Evolutionary conservation across 2,888 invertebrate species (phyloP), one percentile per base, ranked within the genome.

Genomic region (Epirrhoe alternata): DNA sequence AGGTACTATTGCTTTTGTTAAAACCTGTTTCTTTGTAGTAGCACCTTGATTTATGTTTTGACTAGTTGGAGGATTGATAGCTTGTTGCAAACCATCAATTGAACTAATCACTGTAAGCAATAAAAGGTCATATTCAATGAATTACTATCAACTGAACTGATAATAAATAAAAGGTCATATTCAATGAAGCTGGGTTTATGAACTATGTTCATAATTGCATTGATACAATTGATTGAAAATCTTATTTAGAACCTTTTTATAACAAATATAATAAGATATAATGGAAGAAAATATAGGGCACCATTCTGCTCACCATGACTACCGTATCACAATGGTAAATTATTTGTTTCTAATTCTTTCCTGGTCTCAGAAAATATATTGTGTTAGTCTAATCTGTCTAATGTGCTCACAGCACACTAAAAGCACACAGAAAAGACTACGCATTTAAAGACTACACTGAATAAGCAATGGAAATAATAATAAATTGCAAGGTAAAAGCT

Each of bases 51-150:
- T 70, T 82, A 77, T 85, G 75, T 70, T 85, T 83, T 89, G 91
- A 89, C 88, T 92, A 90, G 90, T 90, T 87, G 85, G 80, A 81
- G 76, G 78, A 74, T 83, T 88, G 81, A 86, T 89, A 84, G 82
- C 81, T 83, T 90, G 87, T 78, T 80, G 76, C 79, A 85, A 83
- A 83, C 81, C 88, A 86, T 89, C 89, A 90, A 86, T 83, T 83
- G 89, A 85, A 90, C 84, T 88, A 86, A 87, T 87, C 84, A 77
- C 91, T 90, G 90, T 57, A 89, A 90, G 72, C 72, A 74, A 73
- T 75, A 67, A 77, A 66, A 24, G 24, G 24, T 24, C 62, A 58
- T 7, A 8, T 30, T 35, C 30, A 30, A 24, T 30, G 35, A 35
- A 6, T 3, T 3, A 35, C 6, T 35, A 35, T 35, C 8, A 3